These are phyloP conservation scores for Merops nubicus DNA, from an alignment of 2,113 vertebrate species.

Conservation along the genomic window DNA sequence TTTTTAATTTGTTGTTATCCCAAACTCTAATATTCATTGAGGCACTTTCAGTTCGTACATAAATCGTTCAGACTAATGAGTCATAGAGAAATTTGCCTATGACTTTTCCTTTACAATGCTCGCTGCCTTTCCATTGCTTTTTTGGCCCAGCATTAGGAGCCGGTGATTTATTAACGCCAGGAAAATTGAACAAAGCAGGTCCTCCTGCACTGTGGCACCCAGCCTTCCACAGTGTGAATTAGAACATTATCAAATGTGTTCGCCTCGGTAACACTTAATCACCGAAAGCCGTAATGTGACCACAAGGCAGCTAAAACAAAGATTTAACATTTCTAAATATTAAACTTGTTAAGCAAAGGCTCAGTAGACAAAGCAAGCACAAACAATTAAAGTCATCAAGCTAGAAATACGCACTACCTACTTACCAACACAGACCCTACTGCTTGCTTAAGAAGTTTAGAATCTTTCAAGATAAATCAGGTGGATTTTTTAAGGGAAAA, in stretches of 20 bases:
- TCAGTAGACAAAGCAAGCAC: slow-evolving; percentile 68
- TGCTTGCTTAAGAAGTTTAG: slow-evolving; percentile 75
- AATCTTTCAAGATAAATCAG: slow-evolving; percentile 73
- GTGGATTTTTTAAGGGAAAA: fast-evolving
- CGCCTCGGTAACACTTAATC: slow-evolving; percentile 73
- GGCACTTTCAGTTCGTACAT: slow-evolving; percentile 56
- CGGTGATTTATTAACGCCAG: slow-evolving; percentile 82
- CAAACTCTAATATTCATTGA: slow-evolving; percentile 67
- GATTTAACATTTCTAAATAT: slow-evolving; percentile 76
- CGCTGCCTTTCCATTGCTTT: slow-evolving; percentile 63
- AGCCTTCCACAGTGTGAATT: slow-evolving; percentile 76
- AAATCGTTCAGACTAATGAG: slow-evolving; percentile 79
- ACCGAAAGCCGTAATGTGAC: slow-evolving; percentile 71
- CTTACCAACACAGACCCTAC: slow-evolving; percentile 63
- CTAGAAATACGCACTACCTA: slow-evolving; percentile 66
- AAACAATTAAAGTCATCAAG: slow-evolving; percentile 71
- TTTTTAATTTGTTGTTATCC: slow-evolving; percentile 58
- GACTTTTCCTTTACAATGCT: slow-evolving; percentile 71
- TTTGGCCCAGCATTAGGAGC: slow-evolving; percentile 63
- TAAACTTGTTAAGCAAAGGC: slow-evolving; percentile 58
- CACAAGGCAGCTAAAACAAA: slow-evolving; percentile 63
- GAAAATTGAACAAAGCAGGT: slow-evolving; percentile 81
- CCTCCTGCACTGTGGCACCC: slow-evolving; percentile 73
- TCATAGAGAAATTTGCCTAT: slow-evolving; percentile 70
- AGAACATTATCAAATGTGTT: slow-evolving; percentile 77